These are phyloP conservation scores for Pectinophora gossypiella DNA, from an alignment of 1,140 invertebrate genomes.

Conservation along the genomic window DNA sequence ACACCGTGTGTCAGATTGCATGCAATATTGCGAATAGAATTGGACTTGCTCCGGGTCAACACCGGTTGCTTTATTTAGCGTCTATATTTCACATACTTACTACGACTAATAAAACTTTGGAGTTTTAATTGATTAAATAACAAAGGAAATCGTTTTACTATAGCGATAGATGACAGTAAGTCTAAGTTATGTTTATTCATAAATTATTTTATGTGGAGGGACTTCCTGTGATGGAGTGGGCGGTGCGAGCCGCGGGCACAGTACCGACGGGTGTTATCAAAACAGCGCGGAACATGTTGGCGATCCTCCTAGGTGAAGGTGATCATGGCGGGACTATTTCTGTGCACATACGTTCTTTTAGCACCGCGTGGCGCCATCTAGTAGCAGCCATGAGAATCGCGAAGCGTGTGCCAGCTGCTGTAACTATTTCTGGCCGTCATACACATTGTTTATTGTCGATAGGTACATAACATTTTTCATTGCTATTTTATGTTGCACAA, in stretches of 20 bases:
- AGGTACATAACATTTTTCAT: not conserved
- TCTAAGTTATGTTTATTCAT: not conserved
- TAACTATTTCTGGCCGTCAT: conserved; percentile 58
- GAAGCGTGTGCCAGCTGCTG: conserved; percentile 52
- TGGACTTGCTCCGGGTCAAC: no score
- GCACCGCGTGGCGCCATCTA: conserved; percentile 60
- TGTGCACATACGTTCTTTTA: conserved; percentile 45
- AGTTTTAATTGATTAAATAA: no score
- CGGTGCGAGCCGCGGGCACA: not conserved
- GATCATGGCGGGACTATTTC: conserved; percentile 58
- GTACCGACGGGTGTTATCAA: conserved; percentile 22
- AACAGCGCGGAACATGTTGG: conserved; percentile 28
- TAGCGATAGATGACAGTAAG: no score
- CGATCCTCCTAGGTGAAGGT: conserved; percentile 66
- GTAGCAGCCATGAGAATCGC: conserved; percentile 34
- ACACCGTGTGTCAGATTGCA: conserved; percentile 1
- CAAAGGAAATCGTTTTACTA: no score
- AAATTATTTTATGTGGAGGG: not conserved
- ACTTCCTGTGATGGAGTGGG: not conserved
- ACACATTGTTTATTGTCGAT: conserved; percentile 18
- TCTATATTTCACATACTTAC: no score
- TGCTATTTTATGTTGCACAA: conserved; percentile 2
- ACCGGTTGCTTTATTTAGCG: no score
- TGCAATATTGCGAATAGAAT: not conserved
- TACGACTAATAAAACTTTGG: no score